A percentile compares a stretch with the other conserved stretches of the same genome.
Conservation (phyloP, 2,113 vertebrate species). For the Centropus bengalensis region DNA sequence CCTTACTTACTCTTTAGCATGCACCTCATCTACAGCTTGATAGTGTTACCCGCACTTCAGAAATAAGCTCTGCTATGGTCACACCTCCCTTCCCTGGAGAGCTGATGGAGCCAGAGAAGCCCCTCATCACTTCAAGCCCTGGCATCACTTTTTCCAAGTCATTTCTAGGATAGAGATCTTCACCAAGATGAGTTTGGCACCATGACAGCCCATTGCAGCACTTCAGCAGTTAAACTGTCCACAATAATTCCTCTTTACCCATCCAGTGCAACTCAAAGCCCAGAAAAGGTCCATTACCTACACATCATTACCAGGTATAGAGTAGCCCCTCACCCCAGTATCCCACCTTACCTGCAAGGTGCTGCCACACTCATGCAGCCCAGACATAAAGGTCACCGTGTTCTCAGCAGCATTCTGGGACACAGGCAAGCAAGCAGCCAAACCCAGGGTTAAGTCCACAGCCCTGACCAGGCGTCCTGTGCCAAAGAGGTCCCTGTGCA, state of each 20-base stretch:
- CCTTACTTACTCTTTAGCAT: accelerated
- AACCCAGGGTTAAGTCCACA: conserved; percentile 56
- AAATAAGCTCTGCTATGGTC: background rate
- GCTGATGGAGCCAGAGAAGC: accelerated
- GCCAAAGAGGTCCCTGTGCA: conserved; percentile 65
- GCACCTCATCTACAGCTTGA: background rate
- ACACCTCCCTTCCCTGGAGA: background rate
- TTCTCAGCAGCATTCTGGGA: background rate
- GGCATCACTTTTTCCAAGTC: background rate
- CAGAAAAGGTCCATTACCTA: background rate
- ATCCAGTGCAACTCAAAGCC: background rate
- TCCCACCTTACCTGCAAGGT: conserved; percentile 50
- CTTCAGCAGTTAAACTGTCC: background rate
- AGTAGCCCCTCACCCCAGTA: background rate
- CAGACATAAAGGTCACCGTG: background rate
- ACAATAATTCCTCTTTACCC: background rate
- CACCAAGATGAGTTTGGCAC: accelerated
- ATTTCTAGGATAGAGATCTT: background rate
- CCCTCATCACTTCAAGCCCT: background rate
- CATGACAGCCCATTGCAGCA: accelerated
- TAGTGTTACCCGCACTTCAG: no score
- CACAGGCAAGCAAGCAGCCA: background rate
- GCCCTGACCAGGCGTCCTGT: conserved; percentile 35
- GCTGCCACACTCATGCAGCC: conserved; percentile 45
- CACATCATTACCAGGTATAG: accelerated